Percentiles rank a stretch among this genome's conserved stretches.
phyloP scores from a whole-genome alignment of 2,888 invertebrate genomes.

The Polymixis flavicincta region DNA sequence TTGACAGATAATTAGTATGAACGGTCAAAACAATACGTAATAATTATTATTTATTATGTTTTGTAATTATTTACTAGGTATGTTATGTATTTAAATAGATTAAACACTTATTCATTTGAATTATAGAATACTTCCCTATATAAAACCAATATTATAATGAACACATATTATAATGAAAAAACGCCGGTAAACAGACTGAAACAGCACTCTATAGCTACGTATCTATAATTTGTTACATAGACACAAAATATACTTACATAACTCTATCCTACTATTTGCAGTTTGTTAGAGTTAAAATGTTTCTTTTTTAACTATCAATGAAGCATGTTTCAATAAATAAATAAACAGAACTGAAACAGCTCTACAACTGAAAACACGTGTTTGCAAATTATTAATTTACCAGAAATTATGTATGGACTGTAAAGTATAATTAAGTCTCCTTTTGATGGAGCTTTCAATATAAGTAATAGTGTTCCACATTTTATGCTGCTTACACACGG shows the following conservation, averaged over 20 bases:
- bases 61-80: not conserved
- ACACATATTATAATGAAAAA: not conserved
- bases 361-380: not conserved
- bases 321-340: not conserved
- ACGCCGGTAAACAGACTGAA: not conserved
- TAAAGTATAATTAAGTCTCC: conserved; percentile 21
- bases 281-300: not conserved
- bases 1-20: conserved; percentile 11
- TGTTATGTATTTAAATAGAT: not conserved
- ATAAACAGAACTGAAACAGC: not conserved
- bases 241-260: not conserved
- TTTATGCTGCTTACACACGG: conserved; percentile 5
- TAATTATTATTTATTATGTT: not conserved
- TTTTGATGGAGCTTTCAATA: conserved; percentile 8
- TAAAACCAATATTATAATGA: no score
- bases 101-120: not conserved
- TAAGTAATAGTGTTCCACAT: not conserved
- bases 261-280: no score
- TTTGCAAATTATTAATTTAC: conserved; percentile 3
- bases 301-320: not conserved
- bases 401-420: conserved; percentile 1
- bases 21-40: not conserved
- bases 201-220: not conserved
- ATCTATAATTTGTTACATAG: not conserved
- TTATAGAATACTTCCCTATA: not conserved